Base-by-base conservation (phyloP, 2,888 invertebrate species). In the Mayetiola destructor region DNA sequence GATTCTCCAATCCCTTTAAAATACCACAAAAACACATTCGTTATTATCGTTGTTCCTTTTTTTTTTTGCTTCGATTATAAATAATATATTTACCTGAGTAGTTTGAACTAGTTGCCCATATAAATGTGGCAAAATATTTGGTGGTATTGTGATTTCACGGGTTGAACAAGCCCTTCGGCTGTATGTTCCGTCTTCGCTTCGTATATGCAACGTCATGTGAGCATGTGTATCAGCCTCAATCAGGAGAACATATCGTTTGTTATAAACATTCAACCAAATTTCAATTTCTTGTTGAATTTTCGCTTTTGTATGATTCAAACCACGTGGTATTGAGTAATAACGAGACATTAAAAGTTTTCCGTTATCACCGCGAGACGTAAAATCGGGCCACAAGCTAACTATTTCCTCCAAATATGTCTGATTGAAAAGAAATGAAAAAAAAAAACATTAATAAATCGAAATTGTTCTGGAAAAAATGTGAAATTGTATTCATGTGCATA, bases 211-310 rank as follows among this genome's bases (percentile, higher is more conserved):
- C 1, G 92, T 91, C 63, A 96, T 72, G 35, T 88, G 85, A 66
- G 91, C 88, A 67, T 92, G 88, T 63, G 93, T 82, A 62, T 86
- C 82, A 55, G 88, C 86, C 70, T 97, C 97, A 32, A 96, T 83
- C 29, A 94, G 73, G 12, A 85, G 80, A 3, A 93, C 91, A 73
- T 97, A 97, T 64, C 82, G 78, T 68, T 81, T 83, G 65, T 85
- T 85, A 65, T 83, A 86, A 57, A 77, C 78, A 62, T 77, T 79
- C 27, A 80, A 80, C 91, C 92, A 93, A 65, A 82, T 81, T 59
- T 84, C 81, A 58, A 92, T 75, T 70, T 90, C 87, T 63, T 80
- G 80, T 64, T 78, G 75, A 23, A 88, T 76, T 65, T 80, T 80
- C 60, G 80, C 80, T 56, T 80, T 76, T 16, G 81, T 75, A 63